These are phyloP conservation scores for Cordilura impudica DNA, from an alignment of 2,888 invertebrate genomes.

Conservation along the genomic window DNA sequence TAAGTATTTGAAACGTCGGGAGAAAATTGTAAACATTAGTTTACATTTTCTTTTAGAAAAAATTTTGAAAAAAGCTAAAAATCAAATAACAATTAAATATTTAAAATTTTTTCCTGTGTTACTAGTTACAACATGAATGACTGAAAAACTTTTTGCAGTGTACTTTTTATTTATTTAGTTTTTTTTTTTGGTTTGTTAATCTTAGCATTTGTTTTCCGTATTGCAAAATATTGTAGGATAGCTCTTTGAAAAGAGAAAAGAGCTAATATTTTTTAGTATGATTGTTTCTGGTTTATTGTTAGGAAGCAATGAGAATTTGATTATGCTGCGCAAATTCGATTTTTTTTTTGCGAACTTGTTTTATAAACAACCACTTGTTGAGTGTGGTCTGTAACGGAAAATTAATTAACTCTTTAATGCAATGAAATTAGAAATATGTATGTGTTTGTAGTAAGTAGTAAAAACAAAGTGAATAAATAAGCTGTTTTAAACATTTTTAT, in stretches of 20 bases:
- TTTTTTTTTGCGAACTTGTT: not conserved
- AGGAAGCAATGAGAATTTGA: constrained; percentile 1
- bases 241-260: not conserved
- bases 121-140: no score
- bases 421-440: no score
- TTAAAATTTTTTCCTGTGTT: no score
- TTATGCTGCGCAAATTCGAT: constrained; percentile 39
- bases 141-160: not conserved
- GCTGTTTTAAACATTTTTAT: not conserved
- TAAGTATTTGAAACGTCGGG: not conserved
- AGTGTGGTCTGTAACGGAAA: not conserved
- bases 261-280: not conserved
- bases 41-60: no score
- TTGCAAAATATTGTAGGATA: not conserved
- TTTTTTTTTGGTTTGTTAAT: not conserved
- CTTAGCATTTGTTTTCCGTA: not conserved
- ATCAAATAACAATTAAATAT: no score
- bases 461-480: no score
- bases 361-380: constrained; percentile 36
- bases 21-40: no score
- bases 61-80: no score
- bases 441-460: no score
- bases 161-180: no score
- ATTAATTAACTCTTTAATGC: no score
- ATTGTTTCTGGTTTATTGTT: not conserved